Percentiles rank a stretch among this genome's conserved stretches.
These are phyloP conservation scores for Tyto alba DNA, from an alignment of 2,113 vertebrate species.

Conservation along the genomic window DNA sequence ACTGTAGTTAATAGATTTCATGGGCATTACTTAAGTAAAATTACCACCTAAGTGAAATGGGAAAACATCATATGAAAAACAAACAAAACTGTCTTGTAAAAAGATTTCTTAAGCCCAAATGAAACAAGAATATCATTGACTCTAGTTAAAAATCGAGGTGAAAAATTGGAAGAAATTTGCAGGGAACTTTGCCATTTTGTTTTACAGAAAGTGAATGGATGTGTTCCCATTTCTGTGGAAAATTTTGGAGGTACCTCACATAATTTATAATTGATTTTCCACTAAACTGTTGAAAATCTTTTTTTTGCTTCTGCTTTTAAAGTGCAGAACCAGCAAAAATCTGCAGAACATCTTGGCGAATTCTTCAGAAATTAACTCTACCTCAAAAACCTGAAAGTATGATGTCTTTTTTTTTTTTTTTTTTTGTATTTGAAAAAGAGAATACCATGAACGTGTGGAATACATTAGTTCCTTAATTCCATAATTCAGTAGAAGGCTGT, in stretches of 20 bases:
- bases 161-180: slow-evolving; percentile 37
- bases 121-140: slow-evolving; percentile 6
- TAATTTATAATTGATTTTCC: slow-evolving; percentile 67
- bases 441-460: not conserved
- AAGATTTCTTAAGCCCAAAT: not conserved
- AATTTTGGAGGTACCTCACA: slow-evolving; percentile 31
- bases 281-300: slow-evolving; percentile 41
- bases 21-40: not conserved
- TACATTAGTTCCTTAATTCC: not conserved
- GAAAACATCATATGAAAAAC: not conserved
- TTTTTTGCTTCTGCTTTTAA: slow-evolving; percentile 15
- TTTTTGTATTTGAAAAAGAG: not conserved
- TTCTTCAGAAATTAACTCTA: slow-evolving; percentile 32
- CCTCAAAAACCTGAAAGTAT: slow-evolving; percentile 37
- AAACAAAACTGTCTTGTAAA: not conserved
- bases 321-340: slow-evolving; percentile 50
- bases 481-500: not conserved
- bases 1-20: not conserved
- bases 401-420: not conserved
- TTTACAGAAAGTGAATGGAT: slow-evolving; percentile 56
- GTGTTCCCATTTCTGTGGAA: slow-evolving; percentile 45
- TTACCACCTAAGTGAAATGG: not conserved
- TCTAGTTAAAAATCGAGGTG: slow-evolving; percentile 1
- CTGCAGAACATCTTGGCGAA: slow-evolving; percentile 45
- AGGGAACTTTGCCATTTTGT: slow-evolving; percentile 42